Evolutionary conservation across 2,113 vertebrate genomes (phyloP).

Genomic region (Etheostoma cragini): DNA sequence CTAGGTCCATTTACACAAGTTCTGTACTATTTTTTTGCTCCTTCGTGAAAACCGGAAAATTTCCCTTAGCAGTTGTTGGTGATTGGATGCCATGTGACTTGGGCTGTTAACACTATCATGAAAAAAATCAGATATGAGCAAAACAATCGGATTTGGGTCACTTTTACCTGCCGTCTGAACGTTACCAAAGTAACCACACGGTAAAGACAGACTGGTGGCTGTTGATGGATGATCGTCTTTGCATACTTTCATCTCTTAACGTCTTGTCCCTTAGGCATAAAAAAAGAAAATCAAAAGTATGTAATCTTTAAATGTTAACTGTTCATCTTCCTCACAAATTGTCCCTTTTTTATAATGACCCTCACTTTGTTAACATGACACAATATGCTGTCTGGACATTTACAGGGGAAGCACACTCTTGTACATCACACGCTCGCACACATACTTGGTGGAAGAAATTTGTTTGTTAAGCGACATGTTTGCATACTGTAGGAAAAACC

Average conservation of each 20-base stretch:
- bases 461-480: neutral
- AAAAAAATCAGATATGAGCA: too few relatives aligned
- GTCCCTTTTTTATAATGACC: neutral
- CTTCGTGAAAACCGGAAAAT: too few relatives aligned
- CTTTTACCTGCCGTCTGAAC: too few relatives aligned
- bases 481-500: slow-evolving; percentile 11
- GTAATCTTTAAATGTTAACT: neutral
- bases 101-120: too few relatives aligned
- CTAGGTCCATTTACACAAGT: neutral
- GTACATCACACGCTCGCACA: neutral
- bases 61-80: too few relatives aligned
- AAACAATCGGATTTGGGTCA: too few relatives aligned
- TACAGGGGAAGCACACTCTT: neutral
- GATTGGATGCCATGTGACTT: too few relatives aligned
- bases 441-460: neutral
- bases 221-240: neutral
- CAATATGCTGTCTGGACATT: neutral
- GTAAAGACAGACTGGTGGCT: neutral
- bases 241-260: neutral
- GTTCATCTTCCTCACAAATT: neutral
- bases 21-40: neutral
- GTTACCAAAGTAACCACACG: neutral
- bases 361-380: neutral
- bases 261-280: neutral
- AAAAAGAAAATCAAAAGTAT: neutral